Conservation (phyloP, 1,140 invertebrate species). For the Colletes gigas region DNA sequence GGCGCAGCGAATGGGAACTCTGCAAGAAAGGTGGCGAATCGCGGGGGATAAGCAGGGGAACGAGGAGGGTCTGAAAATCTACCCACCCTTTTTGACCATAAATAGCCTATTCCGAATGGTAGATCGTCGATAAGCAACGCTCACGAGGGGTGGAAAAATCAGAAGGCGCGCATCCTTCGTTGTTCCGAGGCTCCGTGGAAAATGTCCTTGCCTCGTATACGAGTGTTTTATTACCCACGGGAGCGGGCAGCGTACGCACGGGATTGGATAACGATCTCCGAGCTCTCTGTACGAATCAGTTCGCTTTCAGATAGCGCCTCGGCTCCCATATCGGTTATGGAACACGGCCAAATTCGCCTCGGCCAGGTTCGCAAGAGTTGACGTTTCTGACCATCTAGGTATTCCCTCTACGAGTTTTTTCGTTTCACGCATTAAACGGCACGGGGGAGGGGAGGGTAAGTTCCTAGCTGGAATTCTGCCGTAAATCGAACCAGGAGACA, state of each 20-base stretch:
- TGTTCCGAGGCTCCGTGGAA: slow-evolving; percentile 35
- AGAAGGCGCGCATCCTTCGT: slow-evolving; percentile 47
- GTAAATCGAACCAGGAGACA: slow-evolving; percentile 7
- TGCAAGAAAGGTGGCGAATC: slow-evolving; percentile 22
- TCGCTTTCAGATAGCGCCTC: slow-evolving; percentile 13
- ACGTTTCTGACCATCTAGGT: not conserved
- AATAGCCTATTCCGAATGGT: slow-evolving; percentile 76
- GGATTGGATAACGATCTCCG: slow-evolving; percentile 54
- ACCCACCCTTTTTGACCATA: slow-evolving; percentile 67
- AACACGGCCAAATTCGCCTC: slow-evolving; percentile 43
- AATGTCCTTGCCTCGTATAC: slow-evolving; percentile 39
- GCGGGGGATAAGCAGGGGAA: slow-evolving; percentile 55
- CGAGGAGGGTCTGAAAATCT: slow-evolving; percentile 27
- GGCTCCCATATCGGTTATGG: slow-evolving; percentile 44
- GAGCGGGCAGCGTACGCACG: slow-evolving; percentile 41
- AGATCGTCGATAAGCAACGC: slow-evolving; percentile 74
- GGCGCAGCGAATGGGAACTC: not conserved
- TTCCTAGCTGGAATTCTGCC: not conserved
- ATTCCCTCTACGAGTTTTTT: slow-evolving; percentile 9
- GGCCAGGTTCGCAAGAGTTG: not conserved
- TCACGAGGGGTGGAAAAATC: slow-evolving; percentile 47
- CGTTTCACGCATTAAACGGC: not conserved
- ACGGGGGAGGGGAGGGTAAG: no score
- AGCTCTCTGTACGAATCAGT: slow-evolving; percentile 30
- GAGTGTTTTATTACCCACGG: slow-evolving; percentile 74